Base-by-base conservation (phyloP, 2,113 vertebrate species). In the Sigmodon hispidus region DNA sequence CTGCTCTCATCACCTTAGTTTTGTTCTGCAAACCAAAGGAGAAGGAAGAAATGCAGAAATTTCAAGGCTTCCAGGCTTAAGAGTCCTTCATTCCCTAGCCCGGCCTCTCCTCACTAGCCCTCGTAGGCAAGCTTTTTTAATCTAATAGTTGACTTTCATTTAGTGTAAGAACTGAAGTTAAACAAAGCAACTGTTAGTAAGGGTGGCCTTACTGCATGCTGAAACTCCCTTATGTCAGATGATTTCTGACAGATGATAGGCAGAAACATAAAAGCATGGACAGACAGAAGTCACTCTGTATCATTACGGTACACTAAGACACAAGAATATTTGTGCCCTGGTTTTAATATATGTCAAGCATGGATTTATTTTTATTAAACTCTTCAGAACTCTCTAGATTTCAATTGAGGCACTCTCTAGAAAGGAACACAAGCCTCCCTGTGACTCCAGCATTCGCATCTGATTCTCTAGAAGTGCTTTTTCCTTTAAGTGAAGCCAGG, bases 351-450 rank as follows among this genome's bases (percentile, higher is more conserved):
- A 26, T 21, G 45, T 67, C 36, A 55, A 57, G 24, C 36, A 16
- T 73, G 24, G 36, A 69, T 61, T 93, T 89, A n/a, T 69, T 93
- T 93, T 65, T 79, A 48, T 67, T 50, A 63, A 93, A 95, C n/a
- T 36, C 48, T 94, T 61, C 24, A 59, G 29, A 75, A 55, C n/a
- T 75, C 57, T 83, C 31, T 90, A 48, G 19, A 26, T 93, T 88
- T 52, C 55, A 95, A 85, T 29, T 50, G 12, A 6, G 5, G 15
- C 1, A 24, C 17, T 67, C n/a, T 21, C 26, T 90, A 21, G 43
- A 91, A 59, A 91, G 50, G 21, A 34, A 22, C 22, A 24, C 34
- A 73, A 63, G 65, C 11, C 13, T 43, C 24, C 63, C 61, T 75
- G n/a, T 87, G 48, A 52, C 55, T 81, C 15, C 6, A 59, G 65